Percentiles rank a stretch among this genome's conserved stretches.
These are phyloP conservation scores for Catocala nupta DNA, from an alignment of 2,888 invertebrate genomes.

Conservation along the genomic window DNA sequence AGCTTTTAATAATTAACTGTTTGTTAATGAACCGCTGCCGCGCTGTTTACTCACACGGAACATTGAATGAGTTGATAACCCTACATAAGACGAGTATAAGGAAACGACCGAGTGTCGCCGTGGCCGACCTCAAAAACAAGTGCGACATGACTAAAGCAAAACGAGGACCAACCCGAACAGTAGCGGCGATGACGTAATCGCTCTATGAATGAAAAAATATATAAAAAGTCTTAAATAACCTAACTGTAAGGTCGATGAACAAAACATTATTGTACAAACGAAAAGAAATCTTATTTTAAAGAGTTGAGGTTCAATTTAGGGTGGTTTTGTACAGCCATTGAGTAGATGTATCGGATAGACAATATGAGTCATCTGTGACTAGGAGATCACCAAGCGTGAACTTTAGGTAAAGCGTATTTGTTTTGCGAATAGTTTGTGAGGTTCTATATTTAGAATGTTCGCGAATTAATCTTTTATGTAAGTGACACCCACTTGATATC, in stretches of 20 bases:
- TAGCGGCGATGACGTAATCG: slow-evolving; percentile 75
- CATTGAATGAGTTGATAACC: slow-evolving; percentile 26
- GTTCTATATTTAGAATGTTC: slow-evolving; percentile 37
- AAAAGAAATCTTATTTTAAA: slow-evolving; percentile 30
- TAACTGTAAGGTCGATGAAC: slow-evolving; percentile 59
- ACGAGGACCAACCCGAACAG: slow-evolving; percentile 59
- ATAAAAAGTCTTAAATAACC: slow-evolving; percentile 56
- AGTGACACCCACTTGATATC: too few species aligned
- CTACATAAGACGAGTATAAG: slow-evolving; percentile 42
- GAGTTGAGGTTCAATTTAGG: slow-evolving; percentile 13
- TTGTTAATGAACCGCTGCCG: not conserved
- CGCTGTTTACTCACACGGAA: slow-evolving; percentile 13
- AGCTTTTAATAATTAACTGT: not conserved
- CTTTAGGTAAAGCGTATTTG: slow-evolving; percentile 40
- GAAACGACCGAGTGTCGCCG: slow-evolving; percentile 45
- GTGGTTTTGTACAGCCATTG: slow-evolving; percentile 44
- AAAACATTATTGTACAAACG: slow-evolving; percentile 22
- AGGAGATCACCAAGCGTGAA: slow-evolving; percentile 66
- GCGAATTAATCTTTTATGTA: slow-evolving; percentile 10
- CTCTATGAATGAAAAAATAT: slow-evolving; percentile 76
- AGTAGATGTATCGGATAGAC: slow-evolving; percentile 62
- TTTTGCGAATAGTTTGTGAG: slow-evolving; percentile 37
- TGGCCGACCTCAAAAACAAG: slow-evolving; percentile 59
- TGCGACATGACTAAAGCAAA: slow-evolving; percentile 58
- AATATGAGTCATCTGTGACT: slow-evolving; percentile 70